phyloP scores from a whole-genome alignment of 2,888 invertebrate genomes.

The Anorthoa munda region DNA sequence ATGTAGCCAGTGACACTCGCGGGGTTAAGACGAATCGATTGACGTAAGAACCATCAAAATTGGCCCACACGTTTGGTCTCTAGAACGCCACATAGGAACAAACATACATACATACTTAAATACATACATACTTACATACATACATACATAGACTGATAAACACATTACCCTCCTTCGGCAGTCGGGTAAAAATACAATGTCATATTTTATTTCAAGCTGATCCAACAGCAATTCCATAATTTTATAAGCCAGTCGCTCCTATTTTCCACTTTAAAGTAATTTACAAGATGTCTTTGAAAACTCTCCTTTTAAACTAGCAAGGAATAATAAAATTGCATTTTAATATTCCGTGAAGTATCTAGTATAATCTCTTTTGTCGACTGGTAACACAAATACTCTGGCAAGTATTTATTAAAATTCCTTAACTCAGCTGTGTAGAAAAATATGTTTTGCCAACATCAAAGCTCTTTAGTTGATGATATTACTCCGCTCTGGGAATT shows the following conservation, averaged over 20 bases:
- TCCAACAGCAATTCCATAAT: background rate
- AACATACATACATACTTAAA: too few species aligned
- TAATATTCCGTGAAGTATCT: conserved; percentile 20
- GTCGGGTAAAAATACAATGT: too few species aligned
- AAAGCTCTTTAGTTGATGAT: conserved; percentile 29
- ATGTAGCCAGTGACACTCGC: too few species aligned
- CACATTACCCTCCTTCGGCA: too few species aligned
- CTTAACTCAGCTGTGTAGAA: conserved; percentile 8
- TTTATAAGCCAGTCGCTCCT: background rate
- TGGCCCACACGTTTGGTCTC: too few species aligned
- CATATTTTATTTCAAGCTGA: too few species aligned
- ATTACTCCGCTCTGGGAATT: conserved; percentile 28
- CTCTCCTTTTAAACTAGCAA: conserved; percentile 3
- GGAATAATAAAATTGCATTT: conserved; percentile 27
- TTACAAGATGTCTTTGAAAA: conserved; percentile 7
- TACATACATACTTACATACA: too few species aligned
- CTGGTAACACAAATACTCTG: conserved; percentile 33
- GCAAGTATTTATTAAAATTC: too few species aligned
- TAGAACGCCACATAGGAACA: too few species aligned
- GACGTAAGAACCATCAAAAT: too few species aligned
- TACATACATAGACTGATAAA: too few species aligned
- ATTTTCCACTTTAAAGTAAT: background rate
- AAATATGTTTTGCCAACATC: conserved; percentile 26
- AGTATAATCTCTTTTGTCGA: conserved; percentile 32
- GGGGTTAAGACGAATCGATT: too few species aligned